A percentile compares a stretch with the other conserved stretches of the same genome.
Conservation (phyloP, 2,113 vertebrate species). For the Callipepla squamata region DNA sequence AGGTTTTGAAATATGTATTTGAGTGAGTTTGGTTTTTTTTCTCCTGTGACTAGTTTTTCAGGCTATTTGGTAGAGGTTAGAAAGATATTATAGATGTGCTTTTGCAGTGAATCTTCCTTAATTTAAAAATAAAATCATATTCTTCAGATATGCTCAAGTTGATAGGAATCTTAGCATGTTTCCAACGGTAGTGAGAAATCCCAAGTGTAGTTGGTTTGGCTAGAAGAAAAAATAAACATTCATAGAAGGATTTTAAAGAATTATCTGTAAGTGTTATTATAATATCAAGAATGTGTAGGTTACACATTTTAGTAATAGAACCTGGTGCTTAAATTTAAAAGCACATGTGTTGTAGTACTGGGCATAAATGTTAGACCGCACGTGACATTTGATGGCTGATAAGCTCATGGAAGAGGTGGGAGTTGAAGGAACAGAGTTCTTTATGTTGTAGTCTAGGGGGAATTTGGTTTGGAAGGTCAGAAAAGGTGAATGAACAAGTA, state of each 20-base stretch:
- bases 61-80: not conserved
- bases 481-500: not conserved
- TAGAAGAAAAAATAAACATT: not conserved
- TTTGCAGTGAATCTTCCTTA: not conserved
- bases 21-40: not conserved
- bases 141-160: not conserved
- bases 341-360: rapidly evolving
- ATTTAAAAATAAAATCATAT: not conserved
- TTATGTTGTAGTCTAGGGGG: rapidly evolving
- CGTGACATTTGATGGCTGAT: not conserved
- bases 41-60: not conserved
- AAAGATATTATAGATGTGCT: not conserved
- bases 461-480: not conserved
- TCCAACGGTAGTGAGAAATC: not conserved
- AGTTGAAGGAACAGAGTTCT: not conserved
- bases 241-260: not conserved
- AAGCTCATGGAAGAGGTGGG: not conserved
- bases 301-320: not conserved
- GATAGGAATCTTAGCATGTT: not conserved
- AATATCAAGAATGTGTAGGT: not conserved
- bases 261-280: rapidly evolving
- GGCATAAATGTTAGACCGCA: not conserved
- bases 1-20: rapidly evolving
- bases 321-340: rapidly evolving
- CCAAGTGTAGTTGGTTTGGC: not conserved